These are phyloP conservation scores for Hoplodrina ambigua DNA, from an alignment of 2,888 invertebrate species.

Conservation along the genomic window DNA sequence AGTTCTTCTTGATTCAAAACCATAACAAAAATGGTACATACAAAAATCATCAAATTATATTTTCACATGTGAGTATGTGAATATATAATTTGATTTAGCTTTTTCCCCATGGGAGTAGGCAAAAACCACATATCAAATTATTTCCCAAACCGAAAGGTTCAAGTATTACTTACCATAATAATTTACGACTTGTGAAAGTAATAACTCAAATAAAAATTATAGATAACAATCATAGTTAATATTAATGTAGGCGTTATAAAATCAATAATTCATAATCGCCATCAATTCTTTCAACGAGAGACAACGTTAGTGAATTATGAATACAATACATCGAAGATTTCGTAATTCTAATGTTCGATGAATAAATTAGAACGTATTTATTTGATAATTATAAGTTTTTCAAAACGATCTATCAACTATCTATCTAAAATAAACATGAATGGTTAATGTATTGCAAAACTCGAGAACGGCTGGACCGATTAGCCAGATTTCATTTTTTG, in stretches of 20 bases:
- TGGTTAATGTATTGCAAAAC: no score
- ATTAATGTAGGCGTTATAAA: neutral
- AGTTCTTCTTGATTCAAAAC: no score
- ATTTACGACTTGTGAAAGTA: conserved; percentile 6
- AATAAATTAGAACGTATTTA: neutral
- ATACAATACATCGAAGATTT: neutral
- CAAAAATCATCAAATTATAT: no score
- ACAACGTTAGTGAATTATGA: neutral
- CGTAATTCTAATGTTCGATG: neutral
- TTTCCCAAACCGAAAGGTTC: no score
- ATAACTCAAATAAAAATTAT: conserved; percentile 8
- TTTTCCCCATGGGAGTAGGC: no score
- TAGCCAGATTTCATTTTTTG: no score
- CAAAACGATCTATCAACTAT: neutral
- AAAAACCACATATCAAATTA: no score
- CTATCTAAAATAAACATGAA: no score
- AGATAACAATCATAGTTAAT: neutral
- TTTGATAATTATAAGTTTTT: neutral
- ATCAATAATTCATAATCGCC: neutral
- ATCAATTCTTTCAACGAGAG: neutral
- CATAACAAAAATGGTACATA: no score
- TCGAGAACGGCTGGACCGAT: no score
- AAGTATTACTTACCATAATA: neutral
- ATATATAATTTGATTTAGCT: no score
- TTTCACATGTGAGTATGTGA: no score